Percentiles rank a stretch among this genome's conserved stretches.
Conservation (phyloP, 1,140 invertebrate species). For the Nomia melanderi region DNA sequence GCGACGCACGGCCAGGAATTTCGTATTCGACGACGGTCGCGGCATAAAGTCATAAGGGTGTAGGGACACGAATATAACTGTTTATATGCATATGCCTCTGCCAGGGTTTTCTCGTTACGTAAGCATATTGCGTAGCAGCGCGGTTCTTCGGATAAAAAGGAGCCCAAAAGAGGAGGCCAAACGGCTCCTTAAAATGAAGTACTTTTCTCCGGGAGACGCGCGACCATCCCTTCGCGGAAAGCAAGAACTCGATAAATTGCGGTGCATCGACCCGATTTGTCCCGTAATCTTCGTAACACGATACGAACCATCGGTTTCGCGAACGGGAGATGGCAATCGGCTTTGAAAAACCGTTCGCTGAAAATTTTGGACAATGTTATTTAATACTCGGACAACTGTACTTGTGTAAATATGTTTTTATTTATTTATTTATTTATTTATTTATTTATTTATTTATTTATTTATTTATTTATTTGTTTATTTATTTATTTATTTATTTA, state of each 20-base stretch:
- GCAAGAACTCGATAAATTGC: conserved; percentile 7
- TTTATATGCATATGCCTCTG: conserved; percentile 51
- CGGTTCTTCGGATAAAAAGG: conserved; percentile 58
- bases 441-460: too few species aligned
- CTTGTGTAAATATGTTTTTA: too few species aligned
- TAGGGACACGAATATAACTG: conserved; percentile 56
- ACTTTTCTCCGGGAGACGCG: not conserved
- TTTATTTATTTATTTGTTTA: too few species aligned
- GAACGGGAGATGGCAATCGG: too few species aligned
- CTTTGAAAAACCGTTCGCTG: too few species aligned
- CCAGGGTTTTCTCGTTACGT: conserved; percentile 48
- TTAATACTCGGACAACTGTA: too few species aligned
- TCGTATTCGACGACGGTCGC: conserved; percentile 59
- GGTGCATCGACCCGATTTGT: not conserved
- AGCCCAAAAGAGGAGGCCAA: conserved; percentile 9
- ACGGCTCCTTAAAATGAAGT: conserved; percentile 46
- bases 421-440: too few species aligned
- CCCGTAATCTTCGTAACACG: conserved; percentile 8
- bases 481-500: too few species aligned
- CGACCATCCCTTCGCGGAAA: not conserved
- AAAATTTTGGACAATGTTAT: too few species aligned
- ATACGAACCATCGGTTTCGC: not conserved
- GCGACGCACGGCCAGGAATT: conserved; percentile 41
- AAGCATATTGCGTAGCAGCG: conserved; percentile 62
- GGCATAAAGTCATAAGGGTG: conserved; percentile 65